phyloP scores from a whole-genome alignment of 2,113 vertebrate species.

The Megaleporinus macrocephalus region DNA sequence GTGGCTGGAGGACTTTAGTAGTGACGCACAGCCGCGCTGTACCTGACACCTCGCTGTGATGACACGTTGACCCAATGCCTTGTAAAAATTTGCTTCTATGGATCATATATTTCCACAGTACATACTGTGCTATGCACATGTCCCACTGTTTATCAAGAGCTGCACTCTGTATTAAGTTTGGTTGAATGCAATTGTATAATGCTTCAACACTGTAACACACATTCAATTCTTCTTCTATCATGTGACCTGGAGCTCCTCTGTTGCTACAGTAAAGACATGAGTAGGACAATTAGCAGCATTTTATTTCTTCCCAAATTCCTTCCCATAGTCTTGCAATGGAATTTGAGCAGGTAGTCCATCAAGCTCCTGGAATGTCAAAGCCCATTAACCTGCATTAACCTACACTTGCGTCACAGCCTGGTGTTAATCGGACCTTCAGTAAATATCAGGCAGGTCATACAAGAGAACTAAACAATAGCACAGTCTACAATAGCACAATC shows the following conservation, averaged over 20 bases:
- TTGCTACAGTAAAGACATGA: neutral
- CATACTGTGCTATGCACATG: neutral
- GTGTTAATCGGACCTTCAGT: neutral
- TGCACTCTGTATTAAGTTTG: neutral
- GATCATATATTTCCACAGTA: neutral
- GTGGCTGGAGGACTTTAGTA: slow-evolving; percentile 45
- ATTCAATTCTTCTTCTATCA: neutral
- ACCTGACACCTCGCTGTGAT: neutral
- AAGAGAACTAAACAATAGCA: neutral
- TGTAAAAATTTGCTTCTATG: slow-evolving; percentile 5
- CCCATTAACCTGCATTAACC: slow-evolving; percentile 8
- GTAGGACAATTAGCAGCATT: neutral
- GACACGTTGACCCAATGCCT: neutral
- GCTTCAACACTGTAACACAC: neutral
- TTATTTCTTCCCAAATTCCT: neutral
- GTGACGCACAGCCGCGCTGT: slow-evolving; percentile 8
- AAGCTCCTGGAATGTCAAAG: neutral
- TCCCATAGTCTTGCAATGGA: neutral
- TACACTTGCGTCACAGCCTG: neutral
- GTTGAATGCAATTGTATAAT: neutral
- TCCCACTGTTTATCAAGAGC: neutral
- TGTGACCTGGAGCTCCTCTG: neutral
- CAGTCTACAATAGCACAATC: neutral
- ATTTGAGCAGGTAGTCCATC: neutral
- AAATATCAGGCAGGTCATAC: slow-evolving; percentile 13